A percentile compares a stretch with the other conserved stretches of the same genome.
These are phyloP conservation scores for Gambusia yucatana DNA, from an alignment of 2,797 vertebrate genomes.

Conservation along the genomic window DNA sequence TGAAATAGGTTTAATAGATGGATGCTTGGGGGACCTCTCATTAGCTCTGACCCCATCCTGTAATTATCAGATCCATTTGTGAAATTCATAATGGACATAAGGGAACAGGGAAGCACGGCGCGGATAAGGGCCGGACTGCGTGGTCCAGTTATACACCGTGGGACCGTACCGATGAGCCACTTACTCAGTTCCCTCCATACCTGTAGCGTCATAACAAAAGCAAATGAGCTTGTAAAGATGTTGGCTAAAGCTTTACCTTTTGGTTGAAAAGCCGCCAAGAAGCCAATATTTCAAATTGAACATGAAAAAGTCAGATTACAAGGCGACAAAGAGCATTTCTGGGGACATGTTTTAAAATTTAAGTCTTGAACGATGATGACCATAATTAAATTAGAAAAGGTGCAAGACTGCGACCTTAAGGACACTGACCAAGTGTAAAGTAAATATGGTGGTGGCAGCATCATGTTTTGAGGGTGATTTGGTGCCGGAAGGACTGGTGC, in stretches of 20 bases:
- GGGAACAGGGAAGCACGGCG: conserved; percentile 76
- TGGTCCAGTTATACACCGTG: conserved; percentile 66
- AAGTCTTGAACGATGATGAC: not conserved
- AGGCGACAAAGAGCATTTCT: not conserved
- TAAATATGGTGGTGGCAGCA: not conserved
- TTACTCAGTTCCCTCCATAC: conserved; percentile 41
- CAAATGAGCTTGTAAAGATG: not conserved
- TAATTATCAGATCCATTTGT: conserved; percentile 87
- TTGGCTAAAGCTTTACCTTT: not conserved
- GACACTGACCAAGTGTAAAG: not conserved
- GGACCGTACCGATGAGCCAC: conserved; percentile 62
- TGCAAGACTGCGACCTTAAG: not conserved
- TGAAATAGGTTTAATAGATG: conserved; percentile 85
- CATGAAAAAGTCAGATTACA: not conserved
- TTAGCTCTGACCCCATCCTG: conserved; percentile 79
- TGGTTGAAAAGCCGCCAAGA: not conserved
- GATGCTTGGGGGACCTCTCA: conserved; percentile 75
- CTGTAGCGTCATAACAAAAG: conserved; percentile 12
- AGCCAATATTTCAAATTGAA: not conserved
- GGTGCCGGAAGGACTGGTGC: too few species aligned
- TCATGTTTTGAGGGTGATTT: too few species aligned
- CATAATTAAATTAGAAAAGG: not conserved
- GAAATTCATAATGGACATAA: conserved; percentile 83
- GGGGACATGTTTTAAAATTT: not conserved
- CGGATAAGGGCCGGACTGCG: conserved; percentile 75